Base-by-base conservation (phyloP, 1,140 invertebrate species). In the Aleiodes sp. region DNA sequence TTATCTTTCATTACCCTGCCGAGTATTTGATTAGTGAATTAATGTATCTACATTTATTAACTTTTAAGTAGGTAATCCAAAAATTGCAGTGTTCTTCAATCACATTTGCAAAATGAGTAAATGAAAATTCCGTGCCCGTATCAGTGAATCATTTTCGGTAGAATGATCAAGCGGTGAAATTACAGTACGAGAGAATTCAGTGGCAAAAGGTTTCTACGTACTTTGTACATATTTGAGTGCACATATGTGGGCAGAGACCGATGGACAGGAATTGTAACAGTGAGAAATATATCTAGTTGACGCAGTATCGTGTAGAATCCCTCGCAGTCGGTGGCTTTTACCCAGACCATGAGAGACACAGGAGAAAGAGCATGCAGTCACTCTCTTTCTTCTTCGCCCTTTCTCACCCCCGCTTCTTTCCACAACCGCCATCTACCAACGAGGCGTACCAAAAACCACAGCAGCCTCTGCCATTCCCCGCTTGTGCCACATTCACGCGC, bases 371-470 rank as follows among this genome's bases (percentile, higher is more conserved):
- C 12, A 28, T 8, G 26, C 56, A 31, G 16, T 65, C 33, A 19
- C 41, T 46, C 39, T 60, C 59, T 62, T 62, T 37, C 59, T 52
- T 21, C 46, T 24, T 52, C 46, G 26, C 21, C 16, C 46, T 52
- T n/a, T n/a, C n/a, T n/a, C n/a, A n/a, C n/a, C n/a, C n/a, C n/a
- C n/a, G n/a, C n/a, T n/a, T n/a, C n/a, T n/a, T n/a, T n/a, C n/a
- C n/a, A n/a, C n/a, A n/a, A n/a, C n/a, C n/a, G n/a, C n/a, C n/a
- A 26, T 19, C 28, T 26, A 43, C 37, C 59, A 41, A 46, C 39
- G 37, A 21, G 66, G 19, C 39, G 9, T 24, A 68, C 59, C 66
- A 52, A 60, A 62, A 68, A 68, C 66, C 66, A 28, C 66, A 68
- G 39, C 39, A 59, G 21, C 57, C 41, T 28, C 63, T 68, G 39